These are phyloP conservation scores for Cichlasoma orientale DNA, from an alignment of 2,797 vertebrate genomes.

Conservation along the genomic window DNA sequence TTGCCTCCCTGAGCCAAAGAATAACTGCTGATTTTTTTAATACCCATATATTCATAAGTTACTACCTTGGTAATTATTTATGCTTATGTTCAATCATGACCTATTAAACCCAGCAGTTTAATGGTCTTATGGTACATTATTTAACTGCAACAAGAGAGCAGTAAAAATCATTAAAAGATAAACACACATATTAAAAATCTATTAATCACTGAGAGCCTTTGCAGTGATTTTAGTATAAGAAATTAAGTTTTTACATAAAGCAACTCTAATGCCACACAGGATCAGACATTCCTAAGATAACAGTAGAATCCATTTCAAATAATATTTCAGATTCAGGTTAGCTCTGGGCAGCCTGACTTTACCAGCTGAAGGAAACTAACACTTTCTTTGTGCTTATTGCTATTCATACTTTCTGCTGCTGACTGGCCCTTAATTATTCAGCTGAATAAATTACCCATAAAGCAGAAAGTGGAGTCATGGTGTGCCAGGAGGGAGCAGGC, in stretches of 20 bases:
- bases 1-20: background rate
- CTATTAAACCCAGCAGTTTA: background rate
- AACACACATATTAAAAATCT: background rate
- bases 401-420: slow-evolving; percentile 71
- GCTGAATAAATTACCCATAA: slow-evolving; percentile 80
- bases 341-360: slow-evolving; percentile 54
- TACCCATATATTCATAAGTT: background rate
- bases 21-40: background rate
- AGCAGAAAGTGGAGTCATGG: slow-evolving; percentile 73
- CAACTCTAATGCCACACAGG: slow-evolving; percentile 2
- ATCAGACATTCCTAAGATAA: slow-evolving; percentile 40
- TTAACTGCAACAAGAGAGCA: background rate
- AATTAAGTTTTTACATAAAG: background rate
- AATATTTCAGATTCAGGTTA: slow-evolving; percentile 45
- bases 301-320: slow-evolving; percentile 46
- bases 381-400: slow-evolving; percentile 70
- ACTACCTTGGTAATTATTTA: background rate
- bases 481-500: slow-evolving; percentile 73
- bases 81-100: background rate
- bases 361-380: slow-evolving; percentile 55
- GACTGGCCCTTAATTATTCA: slow-evolving; percentile 78
- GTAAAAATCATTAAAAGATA: background rate
- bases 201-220: slow-evolving; percentile 2
- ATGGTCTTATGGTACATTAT: background rate
- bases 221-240: background rate